phyloP scores from a whole-genome alignment of 2,113 vertebrate genomes.

The human (Homo sapiens) region GRCh38 chr2:22748501-22749000 shows the following conservation, averaged over 20 bases:
- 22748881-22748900: background rate
- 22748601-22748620: constrained; percentile 80
- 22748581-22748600: constrained; percentile 70
- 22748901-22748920: background rate
- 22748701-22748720: constrained; percentile 76
- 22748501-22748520: constrained; percentile 34
- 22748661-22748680: constrained; percentile 78
- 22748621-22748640: constrained; percentile 80
- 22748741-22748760: constrained; percentile 60
- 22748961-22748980: background rate
- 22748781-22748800: constrained; percentile 75
- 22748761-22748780: constrained; percentile 69
- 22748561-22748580: constrained; percentile 76
- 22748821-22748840: constrained; percentile 69
- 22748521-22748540: constrained; percentile 62
- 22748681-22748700: constrained; percentile 69
- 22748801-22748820: constrained; percentile 46
- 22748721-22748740: constrained; percentile 66
- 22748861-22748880: background rate
- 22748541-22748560: constrained; percentile 69
- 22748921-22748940: background rate
- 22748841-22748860: background rate
- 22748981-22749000: background rate
- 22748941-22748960: background rate
- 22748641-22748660: constrained; percentile 75